Percentiles rank a stretch among this genome's conserved stretches.
Conservation (phyloP, 2,888 invertebrate genomes). For the Andricus quercusramuli region DNA sequence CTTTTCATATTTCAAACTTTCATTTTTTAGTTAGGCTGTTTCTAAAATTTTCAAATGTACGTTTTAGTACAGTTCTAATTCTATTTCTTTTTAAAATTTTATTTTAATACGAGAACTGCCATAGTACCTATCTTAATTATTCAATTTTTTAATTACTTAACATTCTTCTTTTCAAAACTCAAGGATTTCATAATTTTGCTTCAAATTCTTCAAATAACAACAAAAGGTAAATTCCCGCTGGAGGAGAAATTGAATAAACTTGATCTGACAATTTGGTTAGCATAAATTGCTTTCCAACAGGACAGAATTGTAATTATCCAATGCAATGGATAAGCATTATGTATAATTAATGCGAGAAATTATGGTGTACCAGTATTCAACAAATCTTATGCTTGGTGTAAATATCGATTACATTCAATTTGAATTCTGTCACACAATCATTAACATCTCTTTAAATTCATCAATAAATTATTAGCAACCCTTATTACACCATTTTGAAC, state of each 20-base stretch:
- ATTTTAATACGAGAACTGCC: background rate
- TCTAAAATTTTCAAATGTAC: too few relatives aligned
- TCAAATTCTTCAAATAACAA: too few relatives aligned
- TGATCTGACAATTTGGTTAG: background rate
- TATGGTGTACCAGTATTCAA: background rate
- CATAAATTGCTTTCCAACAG: background rate
- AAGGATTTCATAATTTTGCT: too few relatives aligned
- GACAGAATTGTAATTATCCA: constrained; percentile 11
- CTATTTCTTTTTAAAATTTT: background rate
- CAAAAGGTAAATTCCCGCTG: background rate
- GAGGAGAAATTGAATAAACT: background rate
- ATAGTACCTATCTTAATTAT: too few relatives aligned
- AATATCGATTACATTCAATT: background rate
- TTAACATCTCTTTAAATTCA: background rate
- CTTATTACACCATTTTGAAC: background rate
- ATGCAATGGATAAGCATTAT: background rate
- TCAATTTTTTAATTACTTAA: too few relatives aligned
- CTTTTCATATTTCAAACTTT: too few relatives aligned
- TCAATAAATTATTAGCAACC: background rate
- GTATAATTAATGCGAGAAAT: background rate
- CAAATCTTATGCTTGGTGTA: too few relatives aligned
- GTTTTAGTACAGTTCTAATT: too few relatives aligned
- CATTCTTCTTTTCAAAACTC: too few relatives aligned
- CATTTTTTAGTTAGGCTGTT: too few relatives aligned
- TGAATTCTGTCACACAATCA: background rate